Conservation (phyloP, 2,888 invertebrate species). For the Leucoma salicis region DNA sequence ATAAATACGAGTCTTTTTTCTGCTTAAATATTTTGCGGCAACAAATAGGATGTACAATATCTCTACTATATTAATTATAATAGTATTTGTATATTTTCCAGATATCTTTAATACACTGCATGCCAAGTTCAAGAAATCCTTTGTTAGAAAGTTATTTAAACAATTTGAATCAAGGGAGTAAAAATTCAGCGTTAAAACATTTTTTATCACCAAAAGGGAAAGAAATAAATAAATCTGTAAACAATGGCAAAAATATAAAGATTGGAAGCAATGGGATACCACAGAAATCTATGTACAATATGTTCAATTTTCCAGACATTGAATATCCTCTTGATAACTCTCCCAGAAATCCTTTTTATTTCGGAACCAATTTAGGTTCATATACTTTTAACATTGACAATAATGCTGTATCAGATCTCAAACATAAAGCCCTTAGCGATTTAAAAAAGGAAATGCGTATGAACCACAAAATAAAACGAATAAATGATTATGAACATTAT, state of each 20-base stretch:
- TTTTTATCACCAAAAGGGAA: neutral
- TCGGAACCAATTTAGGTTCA: conserved; percentile 7
- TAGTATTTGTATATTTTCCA: conserved; percentile 30
- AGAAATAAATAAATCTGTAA: neutral
- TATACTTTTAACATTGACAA: conserved; percentile 1
- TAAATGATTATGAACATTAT: conserved; percentile 10
- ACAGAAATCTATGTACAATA: conserved; percentile 25
- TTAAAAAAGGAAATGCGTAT: conserved; percentile 37
- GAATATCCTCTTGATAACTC: conserved; percentile 39
- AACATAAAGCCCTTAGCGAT: conserved; percentile 17
- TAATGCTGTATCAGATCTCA: conserved; percentile 2
- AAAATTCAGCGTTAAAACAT: neutral
- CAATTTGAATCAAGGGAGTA: neutral
- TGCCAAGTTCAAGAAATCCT: conserved; percentile 32
- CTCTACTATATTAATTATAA: neutral
- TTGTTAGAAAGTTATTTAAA: neutral
- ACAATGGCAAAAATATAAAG: conserved; percentile 11
- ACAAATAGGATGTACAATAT: too few species aligned
- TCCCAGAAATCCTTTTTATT: conserved; percentile 13
- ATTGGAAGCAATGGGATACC: neutral
- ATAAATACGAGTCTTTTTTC: too few species aligned
- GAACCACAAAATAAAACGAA: conserved; percentile 29
- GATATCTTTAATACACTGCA: conserved; percentile 38
- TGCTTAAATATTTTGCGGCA: too few species aligned
- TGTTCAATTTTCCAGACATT: conserved; percentile 50